Evolutionary conservation across 1,140 invertebrate species (phyloP).

Genomic region (Aphis craccivora): DNA sequence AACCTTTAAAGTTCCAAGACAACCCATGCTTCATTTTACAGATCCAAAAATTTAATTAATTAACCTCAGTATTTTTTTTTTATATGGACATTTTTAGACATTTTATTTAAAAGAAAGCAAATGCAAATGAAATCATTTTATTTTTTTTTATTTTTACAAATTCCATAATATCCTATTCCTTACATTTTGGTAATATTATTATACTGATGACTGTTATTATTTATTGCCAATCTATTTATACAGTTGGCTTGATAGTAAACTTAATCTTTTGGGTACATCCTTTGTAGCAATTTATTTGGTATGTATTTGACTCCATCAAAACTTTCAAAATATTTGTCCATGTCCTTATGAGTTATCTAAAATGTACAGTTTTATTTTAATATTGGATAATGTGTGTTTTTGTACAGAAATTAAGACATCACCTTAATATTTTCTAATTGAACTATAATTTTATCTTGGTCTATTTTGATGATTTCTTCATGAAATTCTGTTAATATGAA

Average conservation of each 20-base stretch:
- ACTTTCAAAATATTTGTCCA: not conserved
- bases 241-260: not conserved
- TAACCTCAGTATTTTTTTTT: constrained; percentile 46
- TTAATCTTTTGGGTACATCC: constrained; percentile 32
- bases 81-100: constrained; percentile 43
- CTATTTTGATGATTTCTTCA: not conserved
- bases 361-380: not conserved
- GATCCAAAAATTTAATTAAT: not conserved
- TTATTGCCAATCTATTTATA: not conserved
- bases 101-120: constrained; percentile 39
- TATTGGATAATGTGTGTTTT: not conserved
- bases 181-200: not conserved
- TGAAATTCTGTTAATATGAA: not conserved
- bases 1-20: not conserved
- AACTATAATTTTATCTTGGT: not conserved
- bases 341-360: not conserved
- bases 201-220: not conserved
- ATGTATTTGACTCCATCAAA: not conserved
- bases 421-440: not conserved
- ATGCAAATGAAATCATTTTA: not conserved
- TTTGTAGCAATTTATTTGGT: not conserved
- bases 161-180: not conserved
- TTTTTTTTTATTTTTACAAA: not conserved
- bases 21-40: constrained; percentile 7
- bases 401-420: not conserved